Evolutionary conservation across 2,888 invertebrate genomes (phyloP), one percentile per base, ranked within the genome.

Genomic region (Leptogaster cylindrica): DNA sequence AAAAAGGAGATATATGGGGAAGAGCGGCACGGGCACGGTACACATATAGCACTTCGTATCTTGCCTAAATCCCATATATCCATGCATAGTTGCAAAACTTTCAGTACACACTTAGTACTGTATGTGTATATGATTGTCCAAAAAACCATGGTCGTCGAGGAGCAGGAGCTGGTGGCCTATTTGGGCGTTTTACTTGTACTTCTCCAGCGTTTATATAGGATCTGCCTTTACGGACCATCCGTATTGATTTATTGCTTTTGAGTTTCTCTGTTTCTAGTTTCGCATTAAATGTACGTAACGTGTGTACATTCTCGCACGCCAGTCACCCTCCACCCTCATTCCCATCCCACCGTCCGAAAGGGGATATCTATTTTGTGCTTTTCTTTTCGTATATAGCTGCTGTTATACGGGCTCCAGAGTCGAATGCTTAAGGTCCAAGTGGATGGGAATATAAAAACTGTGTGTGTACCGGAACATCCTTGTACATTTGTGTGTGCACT

Each of bases 231-330:
- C 70, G 70, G 72, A 72, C 73, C 72, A 72, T 73, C 73, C 73
- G 72, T 74, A 74, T 74, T 74, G 74, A 74, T 74, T 74, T 74
- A 74, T 74, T 74, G 74, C 73, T 74, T 73, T 73, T 72, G 72
- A 72, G 72, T 73, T 72, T 73, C 72, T 72, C 73, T 65, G 48
- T 50, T 65, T 65, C 50, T 65, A 48, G 31, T 48, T 65, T 50
- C 50, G 48, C 48, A 48, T 65, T 65, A 65, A 61, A 61, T 61
- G 61, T 61, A 61, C 61, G 61, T 61, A 61, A 61, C 61, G 61
- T 61, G 61, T 61, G 61, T 61, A 61, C 61, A 61, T 61, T 61
- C 61, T 61, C 61, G 61, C 61, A 61, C 31, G 44, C 27, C 25
- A 23, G 44, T 10, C 55, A n/a, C 7, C 33, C 31, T 7, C 18